Base-by-base conservation (phyloP, 1,140 invertebrate genomes). In the Saccostrea echinata region DNA sequence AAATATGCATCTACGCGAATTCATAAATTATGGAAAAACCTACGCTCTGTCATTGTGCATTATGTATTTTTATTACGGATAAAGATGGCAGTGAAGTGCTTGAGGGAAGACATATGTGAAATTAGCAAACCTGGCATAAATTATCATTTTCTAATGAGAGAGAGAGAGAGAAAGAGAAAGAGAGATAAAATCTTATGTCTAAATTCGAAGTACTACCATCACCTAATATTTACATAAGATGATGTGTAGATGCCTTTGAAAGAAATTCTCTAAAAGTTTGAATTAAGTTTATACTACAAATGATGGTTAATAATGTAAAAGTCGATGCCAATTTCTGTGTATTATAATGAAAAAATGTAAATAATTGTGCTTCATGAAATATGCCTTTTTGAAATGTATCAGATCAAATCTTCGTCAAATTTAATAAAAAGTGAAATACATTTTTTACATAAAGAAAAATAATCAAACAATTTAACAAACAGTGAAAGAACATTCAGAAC, bases 131-230 rank as follows among this genome's bases (percentile, higher is more conserved):
- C 68, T 30, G 68, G 68, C 11, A 76, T 76, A 76, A 76, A 76
- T 76, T 76, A 33, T 24, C 52, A 82, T 24, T 76, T 51, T 81
- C 51, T 30, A 33, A 24, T 81, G 35, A 55, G 86, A 86, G 64
- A 76, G 68, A 76, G 68, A 76, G 30, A 76, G 68, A 76, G 68
- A 76, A 27, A 76, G 68, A 76, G 68, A 76, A 27, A 76, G 68
- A 76, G 68, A 76, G 27, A 33, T 27, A 71, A 2, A 27, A 21
- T n/a, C 9, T 64, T 18, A 24, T 64, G 18, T n/a, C 21, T 64
- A 64, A 64, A 64, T 24, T n/a, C 21, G 8, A 9, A 9, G 21
- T n/a, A 64, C 21, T 64, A 6, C 57, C 57, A 64, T 24, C 8
- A 43, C 43, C n/a, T n/a, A n/a, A n/a, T n/a, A n/a, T n/a, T n/a